phyloP scores from a whole-genome alignment of 2,113 vertebrate genomes.

The Silurus meridionalis region DNA sequence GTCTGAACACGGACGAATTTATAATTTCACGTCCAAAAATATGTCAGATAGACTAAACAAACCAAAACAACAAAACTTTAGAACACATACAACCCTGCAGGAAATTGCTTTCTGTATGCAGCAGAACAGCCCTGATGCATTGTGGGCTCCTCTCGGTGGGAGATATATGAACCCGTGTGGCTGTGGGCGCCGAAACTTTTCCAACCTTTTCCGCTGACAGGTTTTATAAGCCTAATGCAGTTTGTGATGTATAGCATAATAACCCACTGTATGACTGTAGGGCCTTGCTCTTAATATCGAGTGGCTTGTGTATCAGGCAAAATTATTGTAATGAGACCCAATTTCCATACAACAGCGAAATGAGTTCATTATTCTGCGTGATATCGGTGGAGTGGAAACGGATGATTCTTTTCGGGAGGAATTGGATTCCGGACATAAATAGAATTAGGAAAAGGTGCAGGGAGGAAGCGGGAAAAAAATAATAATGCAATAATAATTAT shows the following conservation, averaged over 20 bases:
- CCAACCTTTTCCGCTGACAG: constrained; percentile 76
- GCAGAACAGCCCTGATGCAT: constrained; percentile 63
- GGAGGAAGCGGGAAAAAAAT: constrained; percentile 60
- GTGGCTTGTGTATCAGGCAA: constrained; percentile 75
- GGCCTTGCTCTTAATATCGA: constrained; percentile 79
- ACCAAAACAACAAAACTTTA: constrained; percentile 44
- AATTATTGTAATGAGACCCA: constrained; percentile 83
- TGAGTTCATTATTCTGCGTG: constrained; percentile 83
- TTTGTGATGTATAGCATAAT: constrained; percentile 85
- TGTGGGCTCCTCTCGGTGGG: constrained; percentile 63
- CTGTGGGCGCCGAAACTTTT: constrained; percentile 69
- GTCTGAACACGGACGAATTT: neutral
- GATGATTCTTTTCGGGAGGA: constrained; percentile 75
- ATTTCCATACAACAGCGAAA: constrained; percentile 83
- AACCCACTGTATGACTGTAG: constrained; percentile 76
- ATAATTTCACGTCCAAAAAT: neutral
- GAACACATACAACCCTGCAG: constrained; percentile 57
- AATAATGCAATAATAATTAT: constrained; percentile 70
- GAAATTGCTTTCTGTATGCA: constrained; percentile 60
- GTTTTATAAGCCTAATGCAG: constrained; percentile 78
- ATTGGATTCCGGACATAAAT: constrained; percentile 75
- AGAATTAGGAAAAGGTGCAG: constrained; percentile 71
- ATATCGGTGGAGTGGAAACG: constrained; percentile 75
- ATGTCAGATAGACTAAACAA: constrained; percentile 5
- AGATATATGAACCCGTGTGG: constrained; percentile 72